These are phyloP conservation scores for Oncorhynchus mykiss DNA, from an alignment of 2,113 vertebrate genomes.

Conservation along the genomic window DNA sequence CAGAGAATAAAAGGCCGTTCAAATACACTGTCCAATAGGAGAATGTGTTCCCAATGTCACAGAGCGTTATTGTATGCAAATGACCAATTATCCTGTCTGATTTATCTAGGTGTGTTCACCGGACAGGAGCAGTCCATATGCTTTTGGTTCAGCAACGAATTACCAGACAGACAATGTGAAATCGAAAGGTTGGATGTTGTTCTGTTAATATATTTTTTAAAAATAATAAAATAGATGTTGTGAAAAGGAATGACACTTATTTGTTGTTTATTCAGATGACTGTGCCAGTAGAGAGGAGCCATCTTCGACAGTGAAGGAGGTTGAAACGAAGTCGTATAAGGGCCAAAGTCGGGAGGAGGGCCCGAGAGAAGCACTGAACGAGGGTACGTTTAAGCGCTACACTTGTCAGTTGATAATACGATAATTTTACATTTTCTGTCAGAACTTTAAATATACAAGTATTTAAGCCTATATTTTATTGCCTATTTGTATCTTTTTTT, in stretches of 20 bases:
- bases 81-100: constrained; percentile 6
- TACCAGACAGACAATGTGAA: constrained; percentile 78
- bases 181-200: constrained; percentile 76
- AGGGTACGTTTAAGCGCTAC: constrained; percentile 70
- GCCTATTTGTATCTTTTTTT: neutral
- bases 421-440: too few relatives aligned
- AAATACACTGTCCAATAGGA: too few relatives aligned
- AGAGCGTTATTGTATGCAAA: too few relatives aligned
- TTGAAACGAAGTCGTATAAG: constrained; percentile 84
- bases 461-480: neutral
- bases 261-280: constrained; percentile 76
- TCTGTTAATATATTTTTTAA: neutral
- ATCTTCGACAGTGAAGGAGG: constrained; percentile 88
- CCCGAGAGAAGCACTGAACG: constrained; percentile 79
- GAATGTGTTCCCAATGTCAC: too few relatives aligned
- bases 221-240: neutral
- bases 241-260: constrained; percentile 27
- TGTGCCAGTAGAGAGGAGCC: constrained; percentile 92
- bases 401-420: too few relatives aligned
- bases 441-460: neutral
- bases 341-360: constrained; percentile 84
- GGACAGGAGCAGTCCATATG: constrained; percentile 75
- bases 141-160: constrained; percentile 69
- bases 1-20: too few relatives aligned
- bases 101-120: constrained; percentile 80